Evolutionary conservation across 2,888 invertebrate species (phyloP).

Genomic region (Desoria tigrina): DNA sequence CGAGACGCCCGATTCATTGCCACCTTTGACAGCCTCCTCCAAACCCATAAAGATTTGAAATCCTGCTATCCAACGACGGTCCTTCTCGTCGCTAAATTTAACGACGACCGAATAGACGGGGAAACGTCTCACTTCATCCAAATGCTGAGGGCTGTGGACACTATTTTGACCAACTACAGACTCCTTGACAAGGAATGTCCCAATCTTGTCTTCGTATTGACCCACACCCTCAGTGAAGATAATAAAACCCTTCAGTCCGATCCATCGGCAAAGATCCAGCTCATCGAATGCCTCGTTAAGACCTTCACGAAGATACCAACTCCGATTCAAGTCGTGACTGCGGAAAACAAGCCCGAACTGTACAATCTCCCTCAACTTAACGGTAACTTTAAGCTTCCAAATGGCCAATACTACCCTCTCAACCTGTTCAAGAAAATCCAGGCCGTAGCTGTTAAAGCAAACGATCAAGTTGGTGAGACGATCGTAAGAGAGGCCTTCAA

Average conservation of each 20-base stretch:
- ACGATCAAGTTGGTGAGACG: conserved; percentile 10
- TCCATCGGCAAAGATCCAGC: conserved; percentile 16
- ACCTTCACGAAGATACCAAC: conserved; percentile 20
- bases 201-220: conserved; percentile 31
- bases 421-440: conserved; percentile 21
- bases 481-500: conserved; percentile 21
- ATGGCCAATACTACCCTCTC: conserved; percentile 24
- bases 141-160: conserved; percentile 29
- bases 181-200: not conserved
- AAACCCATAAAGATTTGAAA: too few species aligned
- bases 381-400: conserved; percentile 17
- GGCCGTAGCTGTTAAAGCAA: not conserved
- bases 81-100: too few species aligned
- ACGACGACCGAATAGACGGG: too few species aligned
- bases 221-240: conserved; percentile 29
- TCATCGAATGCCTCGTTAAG: conserved; percentile 22
- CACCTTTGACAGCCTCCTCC: too few species aligned
- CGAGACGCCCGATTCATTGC: too few species aligned
- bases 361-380: conserved; percentile 11
- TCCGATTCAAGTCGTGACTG: conserved; percentile 24
- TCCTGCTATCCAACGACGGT: too few species aligned
- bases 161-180: not conserved
- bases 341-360: conserved; percentile 27
- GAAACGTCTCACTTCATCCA: conserved; percentile 29
- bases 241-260: conserved; percentile 6